phyloP scores from a whole-genome alignment of 2,888 invertebrate species.

The Metacarcinus magister region DNA sequence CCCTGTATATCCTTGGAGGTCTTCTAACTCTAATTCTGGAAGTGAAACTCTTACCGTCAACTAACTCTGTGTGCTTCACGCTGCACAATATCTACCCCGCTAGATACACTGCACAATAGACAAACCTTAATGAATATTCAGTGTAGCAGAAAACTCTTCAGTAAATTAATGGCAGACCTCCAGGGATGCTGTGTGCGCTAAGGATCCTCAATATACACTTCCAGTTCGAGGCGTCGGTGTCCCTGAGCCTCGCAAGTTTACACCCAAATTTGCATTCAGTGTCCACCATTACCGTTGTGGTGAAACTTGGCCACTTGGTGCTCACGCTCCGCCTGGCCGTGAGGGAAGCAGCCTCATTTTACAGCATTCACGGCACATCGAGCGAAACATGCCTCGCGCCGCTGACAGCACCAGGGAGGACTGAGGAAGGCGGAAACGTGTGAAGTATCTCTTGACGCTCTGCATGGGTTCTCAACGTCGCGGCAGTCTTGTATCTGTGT shows the following conservation, averaged over 20 bases:
- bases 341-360: slow-evolving; percentile 28
- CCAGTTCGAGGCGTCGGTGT: not conserved
- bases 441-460: too few species aligned
- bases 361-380: slow-evolving; percentile 34
- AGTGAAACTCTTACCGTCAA: too few species aligned
- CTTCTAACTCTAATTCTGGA: too few species aligned
- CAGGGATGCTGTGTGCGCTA: not conserved
- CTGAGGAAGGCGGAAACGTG: too few species aligned
- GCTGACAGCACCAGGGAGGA: not conserved
- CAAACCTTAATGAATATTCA: not conserved
- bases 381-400: not conserved
- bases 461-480: too few species aligned
- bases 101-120: not conserved
- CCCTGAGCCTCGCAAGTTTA: not conserved
- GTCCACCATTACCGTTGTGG: slow-evolving; percentile 22
- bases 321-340: slow-evolving; percentile 9
- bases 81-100: not conserved
- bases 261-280: slow-evolving; percentile 19
- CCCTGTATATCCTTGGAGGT: too few species aligned
- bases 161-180: not conserved
- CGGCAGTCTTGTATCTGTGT: too few species aligned
- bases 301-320: not conserved
- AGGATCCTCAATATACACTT: not conserved
- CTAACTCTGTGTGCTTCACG: not conserved
- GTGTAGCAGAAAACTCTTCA: not conserved